Evolutionary conservation across 2,113 vertebrate genomes (phyloP).

Genomic region (Anseranas semipalmata): DNA sequence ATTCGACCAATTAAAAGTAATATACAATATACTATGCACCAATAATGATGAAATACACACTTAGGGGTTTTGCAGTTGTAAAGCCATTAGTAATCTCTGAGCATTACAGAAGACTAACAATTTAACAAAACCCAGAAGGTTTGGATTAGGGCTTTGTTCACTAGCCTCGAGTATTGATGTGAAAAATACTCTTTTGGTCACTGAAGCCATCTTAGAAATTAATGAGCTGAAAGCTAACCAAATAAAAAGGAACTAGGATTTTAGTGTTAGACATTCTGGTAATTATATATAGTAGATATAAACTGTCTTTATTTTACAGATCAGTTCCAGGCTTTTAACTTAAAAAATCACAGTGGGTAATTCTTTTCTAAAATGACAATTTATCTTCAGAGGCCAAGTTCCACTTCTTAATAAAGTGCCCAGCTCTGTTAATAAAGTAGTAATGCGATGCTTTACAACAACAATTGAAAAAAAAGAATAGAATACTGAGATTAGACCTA

Average conservation of each 20-base stretch:
- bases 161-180: neutral
- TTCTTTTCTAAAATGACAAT: neutral
- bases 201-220: neutral
- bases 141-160: neutral
- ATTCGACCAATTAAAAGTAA: conserved; percentile 14
- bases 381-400: neutral
- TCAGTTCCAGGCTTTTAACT: neutral
- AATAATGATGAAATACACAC: neutral
- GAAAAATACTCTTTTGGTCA: conserved; percentile 30
- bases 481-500: neutral
- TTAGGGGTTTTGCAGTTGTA: neutral
- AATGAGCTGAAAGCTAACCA: neutral
- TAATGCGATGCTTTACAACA: neutral
- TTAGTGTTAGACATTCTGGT: neutral
- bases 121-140: neutral
- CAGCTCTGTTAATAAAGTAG: neutral
- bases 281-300: neutral
- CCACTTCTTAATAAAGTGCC: neutral
- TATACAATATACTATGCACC: neutral
- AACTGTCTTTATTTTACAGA: neutral
- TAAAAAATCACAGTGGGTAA: neutral
- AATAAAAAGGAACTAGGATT: neutral
- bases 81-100: neutral
- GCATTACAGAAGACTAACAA: neutral
- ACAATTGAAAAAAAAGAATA: neutral